Base-by-base conservation (phyloP, 2,113 vertebrate species). In the Thermophis baileyi region DNA sequence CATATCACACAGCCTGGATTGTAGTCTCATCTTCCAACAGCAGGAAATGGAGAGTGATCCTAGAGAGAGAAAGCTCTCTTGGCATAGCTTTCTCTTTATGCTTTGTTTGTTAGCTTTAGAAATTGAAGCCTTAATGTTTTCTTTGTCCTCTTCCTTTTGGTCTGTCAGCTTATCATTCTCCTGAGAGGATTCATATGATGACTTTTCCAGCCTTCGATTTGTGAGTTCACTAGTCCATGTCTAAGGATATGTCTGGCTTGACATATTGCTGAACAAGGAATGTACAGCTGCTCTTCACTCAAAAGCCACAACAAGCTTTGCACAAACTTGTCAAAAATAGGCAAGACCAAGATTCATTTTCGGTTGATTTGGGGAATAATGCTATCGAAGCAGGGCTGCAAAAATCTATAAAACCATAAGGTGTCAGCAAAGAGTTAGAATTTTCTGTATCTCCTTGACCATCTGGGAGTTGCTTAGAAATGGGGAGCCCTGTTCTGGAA, bases 1-100 rank as follows among this genome's bases (percentile, higher is more conserved):
- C 94, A 88, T 89, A 89, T 90, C 94, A 27, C n/a, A 94, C 91
- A 95, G 95, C 1, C 87, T 97, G 91, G 91, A 95, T 95, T 96
- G 44, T 94, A 95, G 89, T 89, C 92, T 92, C 94, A 93, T 96
- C 95, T 96, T 97, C 91, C 85, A 94, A 20, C 49, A 81, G 54
- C 81, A 90, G 92, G 92, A 87, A 54, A 95, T 92, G 95, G 95
- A 94, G 92, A 20, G 86, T 93, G 74, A 81, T 93, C 95, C 90
- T 94, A 94, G 89, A 49, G 91, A 90, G 24, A 94, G 24, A 95
- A 96, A 92, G 0, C 93, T 87, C 40, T 60, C 50, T 53, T 2
- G 22, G 85, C 0, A 0, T 90, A 35, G 54, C 47, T 46, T 57
- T 90, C 54, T 30, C 25, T 93, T 40, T 22, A 44, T 63, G 46